Evolutionary conservation across 2,113 vertebrate species (phyloP).

Genomic region (Trichechus manatus): DNA sequence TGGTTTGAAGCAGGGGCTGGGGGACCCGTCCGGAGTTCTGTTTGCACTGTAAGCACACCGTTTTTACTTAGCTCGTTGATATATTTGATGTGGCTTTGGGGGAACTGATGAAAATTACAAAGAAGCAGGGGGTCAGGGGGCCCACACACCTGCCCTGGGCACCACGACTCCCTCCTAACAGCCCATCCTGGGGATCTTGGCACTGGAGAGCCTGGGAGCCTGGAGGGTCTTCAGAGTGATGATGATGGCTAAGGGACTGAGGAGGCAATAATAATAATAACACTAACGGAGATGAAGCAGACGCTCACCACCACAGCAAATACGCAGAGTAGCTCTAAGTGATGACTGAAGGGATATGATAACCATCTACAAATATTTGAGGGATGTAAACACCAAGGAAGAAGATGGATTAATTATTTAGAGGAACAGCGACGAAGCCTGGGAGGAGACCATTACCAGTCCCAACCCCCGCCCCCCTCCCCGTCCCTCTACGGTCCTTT

Average conservation of each 20-base stretch:
- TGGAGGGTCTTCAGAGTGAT: neutral
- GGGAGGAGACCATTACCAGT: neutral
- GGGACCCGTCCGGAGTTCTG: neutral
- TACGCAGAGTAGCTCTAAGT: neutral
- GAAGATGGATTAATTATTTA: constrained; percentile 61
- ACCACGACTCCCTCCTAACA: neutral
- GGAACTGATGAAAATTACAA: neutral
- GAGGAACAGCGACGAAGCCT: neutral
- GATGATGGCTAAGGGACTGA: neutral
- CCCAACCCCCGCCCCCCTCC: neutral
- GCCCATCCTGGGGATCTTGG: neutral
- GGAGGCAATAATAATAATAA: neutral
- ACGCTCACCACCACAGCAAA: neutral
- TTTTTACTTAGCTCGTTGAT: neutral
- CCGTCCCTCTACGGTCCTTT: neutral
- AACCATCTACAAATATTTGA: constrained; percentile 54
- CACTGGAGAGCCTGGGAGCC: neutral
- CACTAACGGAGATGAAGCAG: neutral
- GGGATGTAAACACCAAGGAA: constrained; percentile 55
- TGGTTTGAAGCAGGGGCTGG: neutral
- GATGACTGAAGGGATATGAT: constrained; percentile 39
- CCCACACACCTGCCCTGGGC: neutral
- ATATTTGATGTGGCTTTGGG: constrained; percentile 43
- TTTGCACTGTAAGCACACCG: neutral
- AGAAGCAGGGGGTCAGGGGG: neutral